Percentiles rank a stretch among this genome's conserved stretches.
Conservation (phyloP, 2,113 vertebrate species). For the Heterotilapia buettikoferi region DNA sequence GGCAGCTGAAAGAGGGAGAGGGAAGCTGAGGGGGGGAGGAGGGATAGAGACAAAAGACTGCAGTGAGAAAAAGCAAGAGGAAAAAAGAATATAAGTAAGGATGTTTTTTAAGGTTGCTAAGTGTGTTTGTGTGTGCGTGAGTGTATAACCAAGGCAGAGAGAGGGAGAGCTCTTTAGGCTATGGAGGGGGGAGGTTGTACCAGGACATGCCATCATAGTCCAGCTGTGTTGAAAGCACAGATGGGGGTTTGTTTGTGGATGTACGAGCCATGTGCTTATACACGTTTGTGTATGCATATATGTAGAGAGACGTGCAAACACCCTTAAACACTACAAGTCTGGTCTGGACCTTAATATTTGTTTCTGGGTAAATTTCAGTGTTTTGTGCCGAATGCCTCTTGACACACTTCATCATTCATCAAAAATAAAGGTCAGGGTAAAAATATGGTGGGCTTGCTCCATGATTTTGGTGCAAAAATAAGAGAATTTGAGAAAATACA, state of each 20-base stretch:
- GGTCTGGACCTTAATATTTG: neutral
- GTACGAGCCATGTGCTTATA: constrained; percentile 9
- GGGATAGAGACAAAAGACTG: neutral
- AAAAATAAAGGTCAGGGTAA: constrained; percentile 5
- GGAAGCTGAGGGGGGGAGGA: neutral
- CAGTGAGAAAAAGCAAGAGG: neutral
- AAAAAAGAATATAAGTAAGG: neutral
- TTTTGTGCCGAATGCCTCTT: neutral
- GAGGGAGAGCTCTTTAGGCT: constrained; percentile 18
- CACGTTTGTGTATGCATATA: constrained; percentile 4
- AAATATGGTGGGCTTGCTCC: neutral
- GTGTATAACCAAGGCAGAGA: neutral
- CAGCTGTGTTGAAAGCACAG: constrained; percentile 63
- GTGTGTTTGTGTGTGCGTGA: neutral
- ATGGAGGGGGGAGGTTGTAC: constrained; percentile 9
- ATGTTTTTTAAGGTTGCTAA: neutral
- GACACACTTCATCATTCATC: neutral
- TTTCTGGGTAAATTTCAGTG: neutral
- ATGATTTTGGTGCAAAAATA: neutral
- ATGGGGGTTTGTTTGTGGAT: constrained; percentile 54
- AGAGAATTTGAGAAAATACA: neutral
- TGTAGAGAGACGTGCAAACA: neutral
- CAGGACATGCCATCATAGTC: constrained; percentile 34
- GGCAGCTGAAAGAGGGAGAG: neutral
- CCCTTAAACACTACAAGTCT: neutral